phyloP scores from a whole-genome alignment of 2,888 invertebrate species.

The Cephus pulcher region DNA sequence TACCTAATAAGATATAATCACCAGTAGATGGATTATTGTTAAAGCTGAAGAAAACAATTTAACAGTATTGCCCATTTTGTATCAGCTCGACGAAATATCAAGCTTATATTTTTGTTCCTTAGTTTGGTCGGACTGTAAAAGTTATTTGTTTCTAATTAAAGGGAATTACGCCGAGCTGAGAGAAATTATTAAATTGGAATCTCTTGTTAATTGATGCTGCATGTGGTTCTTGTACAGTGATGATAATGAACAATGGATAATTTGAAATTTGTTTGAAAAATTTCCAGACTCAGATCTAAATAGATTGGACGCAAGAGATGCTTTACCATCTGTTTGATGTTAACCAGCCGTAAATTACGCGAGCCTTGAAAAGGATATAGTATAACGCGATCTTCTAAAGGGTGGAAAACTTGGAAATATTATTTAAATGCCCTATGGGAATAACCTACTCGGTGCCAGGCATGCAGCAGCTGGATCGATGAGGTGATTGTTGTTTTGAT shows the following conservation, averaged over 20 bases:
- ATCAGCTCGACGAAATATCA: background rate
- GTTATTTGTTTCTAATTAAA: background rate
- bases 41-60: background rate
- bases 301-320: background rate
- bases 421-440: conserved; percentile 19
- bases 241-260: background rate
- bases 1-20: background rate
- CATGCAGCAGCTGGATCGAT: conserved; percentile 63
- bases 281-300: background rate
- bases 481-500: conserved; percentile 60
- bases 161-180: background rate
- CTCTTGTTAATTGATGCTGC: background rate
- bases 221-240: background rate
- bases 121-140: background rate
- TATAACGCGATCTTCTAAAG: background rate
- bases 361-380: background rate
- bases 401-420: conserved; percentile 14
- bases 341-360: background rate
- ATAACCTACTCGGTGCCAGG: conserved; percentile 55
- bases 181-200: background rate
- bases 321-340: background rate
- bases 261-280: background rate
- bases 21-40: background rate
- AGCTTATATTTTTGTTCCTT: background rate
- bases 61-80: background rate